phyloP scores from a whole-genome alignment of 2,888 invertebrate genomes.

The Fragum whitleyi region DNA sequence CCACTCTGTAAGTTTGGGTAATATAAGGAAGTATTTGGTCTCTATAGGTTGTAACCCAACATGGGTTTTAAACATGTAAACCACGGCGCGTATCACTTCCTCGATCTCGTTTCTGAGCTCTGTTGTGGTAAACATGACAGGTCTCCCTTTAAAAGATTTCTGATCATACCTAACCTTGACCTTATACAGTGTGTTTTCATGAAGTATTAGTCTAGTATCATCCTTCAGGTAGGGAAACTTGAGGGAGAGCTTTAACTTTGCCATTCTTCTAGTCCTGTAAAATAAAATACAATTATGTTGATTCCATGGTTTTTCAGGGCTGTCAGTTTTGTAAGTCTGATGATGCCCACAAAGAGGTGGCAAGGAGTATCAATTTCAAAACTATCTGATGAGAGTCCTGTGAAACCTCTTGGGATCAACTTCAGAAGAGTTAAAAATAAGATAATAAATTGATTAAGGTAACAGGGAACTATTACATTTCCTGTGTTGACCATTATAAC shows the following conservation, averaged over 20 bases:
- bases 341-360: no score
- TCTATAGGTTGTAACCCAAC: not conserved
- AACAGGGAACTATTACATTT: no score
- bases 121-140: not conserved
- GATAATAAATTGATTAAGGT: no score
- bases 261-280: not conserved
- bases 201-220: not conserved
- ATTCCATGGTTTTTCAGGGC: no score
- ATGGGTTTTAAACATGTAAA: not conserved
- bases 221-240: slow-evolving; percentile 13
- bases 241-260: not conserved
- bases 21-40: not conserved
- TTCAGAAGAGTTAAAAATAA: no score
- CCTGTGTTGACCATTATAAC: no score
- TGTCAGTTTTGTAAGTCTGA: no score
- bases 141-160: slow-evolving; percentile 12
- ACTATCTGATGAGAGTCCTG: no score
- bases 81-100: not conserved
- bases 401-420: no score
- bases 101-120: slow-evolving; percentile 9
- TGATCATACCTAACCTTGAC: slow-evolving; percentile 15
- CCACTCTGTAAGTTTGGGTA: not conserved
- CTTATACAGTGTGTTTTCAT: slow-evolving; percentile 3
- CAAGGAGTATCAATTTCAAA: no score
- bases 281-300: not conserved